These are phyloP conservation scores for Carollia perspicillata DNA, from an alignment of 2,113 vertebrate genomes.

Conservation along the genomic window DNA sequence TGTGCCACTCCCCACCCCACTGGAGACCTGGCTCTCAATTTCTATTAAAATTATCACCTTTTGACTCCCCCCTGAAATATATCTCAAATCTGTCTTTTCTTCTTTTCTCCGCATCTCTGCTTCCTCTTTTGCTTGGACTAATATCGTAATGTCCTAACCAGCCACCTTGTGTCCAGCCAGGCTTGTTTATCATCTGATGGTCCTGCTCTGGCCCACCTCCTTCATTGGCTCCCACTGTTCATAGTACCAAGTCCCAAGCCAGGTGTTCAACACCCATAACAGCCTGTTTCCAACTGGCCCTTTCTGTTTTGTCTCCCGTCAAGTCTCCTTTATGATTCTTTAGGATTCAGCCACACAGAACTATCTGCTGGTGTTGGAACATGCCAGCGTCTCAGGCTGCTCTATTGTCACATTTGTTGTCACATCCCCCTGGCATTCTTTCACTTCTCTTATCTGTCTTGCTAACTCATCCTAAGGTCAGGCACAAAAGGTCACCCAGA, in stretches of 20 bases:
- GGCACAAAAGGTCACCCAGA: not conserved
- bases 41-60: not conserved
- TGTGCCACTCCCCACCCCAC: fast-evolving
- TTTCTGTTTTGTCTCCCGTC: not conserved
- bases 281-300: not conserved
- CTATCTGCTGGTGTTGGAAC: not conserved
- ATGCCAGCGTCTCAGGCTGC: fast-evolving
- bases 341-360: not conserved
- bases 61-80: not conserved
- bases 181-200: not conserved
- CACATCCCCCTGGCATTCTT: not conserved
- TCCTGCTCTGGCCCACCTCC: not conserved
- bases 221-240: not conserved
- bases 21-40: not conserved
- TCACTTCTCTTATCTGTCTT: not conserved
- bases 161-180: not conserved
- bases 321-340: not conserved
- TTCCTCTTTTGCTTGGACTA: not conserved
- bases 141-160: not conserved
- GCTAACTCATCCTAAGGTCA: not conserved
- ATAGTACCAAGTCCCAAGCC: not conserved
- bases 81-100: not conserved
- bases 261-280: no score
- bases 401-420: not conserved
- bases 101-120: no score